Evolutionary conservation across 2,888 invertebrate species (phyloP), one percentile per base, ranked within the genome.

Genomic region (Yponomeuta plumbellus): DNA sequence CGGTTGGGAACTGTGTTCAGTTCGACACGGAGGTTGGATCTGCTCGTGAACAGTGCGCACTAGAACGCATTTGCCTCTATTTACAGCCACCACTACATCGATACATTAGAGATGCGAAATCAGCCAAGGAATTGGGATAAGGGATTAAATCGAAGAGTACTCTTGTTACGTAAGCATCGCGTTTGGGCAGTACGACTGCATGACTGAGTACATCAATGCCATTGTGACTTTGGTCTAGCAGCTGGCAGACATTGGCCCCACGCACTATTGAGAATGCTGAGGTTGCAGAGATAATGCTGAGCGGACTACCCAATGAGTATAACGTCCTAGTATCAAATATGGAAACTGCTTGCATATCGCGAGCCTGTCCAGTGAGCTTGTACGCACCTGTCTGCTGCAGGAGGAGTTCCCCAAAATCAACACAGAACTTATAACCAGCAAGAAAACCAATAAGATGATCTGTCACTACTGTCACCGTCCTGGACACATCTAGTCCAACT

Each of bases 211-310:
- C 26, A 65, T 67, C 2, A 40, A 65, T 20, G 40, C 11, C 2
- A 40, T 68, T 1, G 67, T 34, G 10, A 63, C 52, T 2, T 40
- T 68, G 2, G 66, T 66, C 1, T 63, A 68, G 11, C 68, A 68
- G 21, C 40, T 67, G 0, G 21, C 65, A 2, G 66, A 68, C 40
- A 68, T 63, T 26, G 65, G 63, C 2, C 34, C n/a, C n/a, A n/a
- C n/a, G 26, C 11, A 22, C n/a, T 13, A 65, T 67, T 2, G 65
- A 67, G 11, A 65, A 66, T 20, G 56, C n/a, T 11, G 65, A 68
- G 23, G 64, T 68, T 0, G 65, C 68, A 21, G 68, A 68, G 23
- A 21, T 68, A n/a, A 11, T 66, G 5, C n/a, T 68, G 10, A 66
- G 58, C n/a, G 66, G 68, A 8, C 8, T 34, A 6, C 34, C 8